phyloP scores from a whole-genome alignment of 2,888 invertebrate species.

The Luperina testacea region DNA sequence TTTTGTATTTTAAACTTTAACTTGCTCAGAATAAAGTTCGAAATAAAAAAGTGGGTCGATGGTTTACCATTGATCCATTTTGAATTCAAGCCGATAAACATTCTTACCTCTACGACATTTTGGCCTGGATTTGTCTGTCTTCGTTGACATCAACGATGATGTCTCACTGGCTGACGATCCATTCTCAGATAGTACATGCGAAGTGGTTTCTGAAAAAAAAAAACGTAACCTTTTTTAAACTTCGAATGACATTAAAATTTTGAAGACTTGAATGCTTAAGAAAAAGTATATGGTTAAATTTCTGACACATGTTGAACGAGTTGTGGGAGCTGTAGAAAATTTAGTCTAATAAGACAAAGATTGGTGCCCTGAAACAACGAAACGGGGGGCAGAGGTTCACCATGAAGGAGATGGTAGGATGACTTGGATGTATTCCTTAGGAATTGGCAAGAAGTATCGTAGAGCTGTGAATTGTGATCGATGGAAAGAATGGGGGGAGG shows the following conservation, averaged over 20 bases:
- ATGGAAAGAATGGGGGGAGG: background rate
- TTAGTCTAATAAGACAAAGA: background rate
- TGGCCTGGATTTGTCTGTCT: background rate
- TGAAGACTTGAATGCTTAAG: background rate
- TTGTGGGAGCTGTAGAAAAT: background rate
- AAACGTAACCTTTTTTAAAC: too few relatives aligned
- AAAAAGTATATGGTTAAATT: background rate
- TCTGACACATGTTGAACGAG: background rate
- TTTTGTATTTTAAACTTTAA: background rate
- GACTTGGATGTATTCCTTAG: background rate
- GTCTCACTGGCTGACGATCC: constrained; percentile 1
- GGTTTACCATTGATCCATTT: background rate
- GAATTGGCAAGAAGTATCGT: background rate
- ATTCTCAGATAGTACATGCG: background rate
- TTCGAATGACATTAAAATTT: background rate
- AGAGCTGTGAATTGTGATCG: background rate
- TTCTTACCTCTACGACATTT: constrained; percentile 45
- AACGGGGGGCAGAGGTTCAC: background rate
- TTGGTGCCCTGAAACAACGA: background rate
- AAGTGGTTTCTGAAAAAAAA: background rate
- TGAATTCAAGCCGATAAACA: background rate
- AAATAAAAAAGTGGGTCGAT: background rate
- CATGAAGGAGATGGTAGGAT: background rate
- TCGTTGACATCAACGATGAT: background rate
- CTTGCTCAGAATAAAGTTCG: background rate